Base-by-base conservation (phyloP, 2,113 vertebrate species). In the Chionodraco myersi region DNA sequence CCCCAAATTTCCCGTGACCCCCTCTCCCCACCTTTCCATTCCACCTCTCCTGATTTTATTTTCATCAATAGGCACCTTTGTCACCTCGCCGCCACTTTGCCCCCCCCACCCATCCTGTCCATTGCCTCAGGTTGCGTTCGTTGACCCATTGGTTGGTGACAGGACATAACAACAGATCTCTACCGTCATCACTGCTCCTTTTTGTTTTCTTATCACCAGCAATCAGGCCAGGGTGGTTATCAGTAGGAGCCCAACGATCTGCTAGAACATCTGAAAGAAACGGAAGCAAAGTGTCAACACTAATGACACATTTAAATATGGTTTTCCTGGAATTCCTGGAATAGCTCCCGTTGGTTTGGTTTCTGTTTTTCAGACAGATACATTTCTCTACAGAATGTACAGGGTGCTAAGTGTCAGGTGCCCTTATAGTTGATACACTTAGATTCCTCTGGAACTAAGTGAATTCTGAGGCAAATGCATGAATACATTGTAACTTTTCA, bases 41-140 rank as follows among this genome's bases (percentile, higher is more conserved):
- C 75, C 66, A 68, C 49, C 56, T 71, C 82, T 84, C 56, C 64
- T 67, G 75, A 90, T 90, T 88, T 85, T 84, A 90, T 82, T 87
- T 79, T 77, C 79, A 82, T 93, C 92, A 93, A 92, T 93, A 83
- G 89, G 75, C 76, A 92, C 91, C 91, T 91, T 93, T 93, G 91
- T 92, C 91, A 90, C 90, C 83, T 89, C 57, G 72, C 56, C 72
- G 77, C 71, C 80, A 26, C 79, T 73, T 61, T 47, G 26, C 68
- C 68, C 86, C 14, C 44, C 44, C 16, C 80, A 79, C 79, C 77
- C 84, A 69, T 79, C 76, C 89, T 82, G 77, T 62, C 76, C 8
- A 51, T 82, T 57, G 78, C 89, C 83, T 82, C 71, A 2, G 86
- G 86, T 80, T 87, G 86, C 69, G 68, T 81, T 87, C 68, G 83